Base-by-base conservation (phyloP, 2,113 vertebrate genomes). In the Andinoacara biseriatus region DNA sequence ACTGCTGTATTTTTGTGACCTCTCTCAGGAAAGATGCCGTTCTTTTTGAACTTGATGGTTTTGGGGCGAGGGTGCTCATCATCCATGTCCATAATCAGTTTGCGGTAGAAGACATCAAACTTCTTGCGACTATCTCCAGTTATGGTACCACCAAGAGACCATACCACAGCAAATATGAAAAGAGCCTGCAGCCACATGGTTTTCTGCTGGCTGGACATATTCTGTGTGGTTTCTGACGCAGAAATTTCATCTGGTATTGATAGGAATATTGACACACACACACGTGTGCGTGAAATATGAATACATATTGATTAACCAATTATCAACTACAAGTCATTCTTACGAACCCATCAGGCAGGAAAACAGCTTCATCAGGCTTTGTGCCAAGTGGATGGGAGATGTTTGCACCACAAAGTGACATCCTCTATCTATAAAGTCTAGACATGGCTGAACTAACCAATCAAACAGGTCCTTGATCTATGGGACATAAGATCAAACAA, bases 111-210 rank as follows among this genome's bases (percentile, higher is more conserved):
- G 0, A 85, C 5, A 84, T 99, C 97, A 89, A 99, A 98, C 90
- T 97, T 98, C 80, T 95, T 97, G 56, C 97, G 96, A 91, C 97
- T 95, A 22, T 96, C 95, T 5, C 94, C 94, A 2, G 96, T 95
- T 22, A 99, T 96, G 76, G 96, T 96, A 78, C 96, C 96, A 0
- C 96, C 97, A 65, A 98, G 65, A 0, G 96, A 96, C 98, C 98
- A 99, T 22, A 99, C 97, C 78, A 97, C 85, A 7, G 97, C 93
- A 31, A 99, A 98, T 26, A 99, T 94, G 84, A 98, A 98, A 2
- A 98, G 93, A 4, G 95, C 94, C 87, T 97, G 97, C 17, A 99
- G 96, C 98, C 97, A 98, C 29, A 95, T 92, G 75, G 91, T 95
- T 76, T 97, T 94, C 46, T 98, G 96, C 82, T 97, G 96, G 82